Conservation (phyloP, 1,140 invertebrate species). For the Dendrolimus kikuchii region DNA sequence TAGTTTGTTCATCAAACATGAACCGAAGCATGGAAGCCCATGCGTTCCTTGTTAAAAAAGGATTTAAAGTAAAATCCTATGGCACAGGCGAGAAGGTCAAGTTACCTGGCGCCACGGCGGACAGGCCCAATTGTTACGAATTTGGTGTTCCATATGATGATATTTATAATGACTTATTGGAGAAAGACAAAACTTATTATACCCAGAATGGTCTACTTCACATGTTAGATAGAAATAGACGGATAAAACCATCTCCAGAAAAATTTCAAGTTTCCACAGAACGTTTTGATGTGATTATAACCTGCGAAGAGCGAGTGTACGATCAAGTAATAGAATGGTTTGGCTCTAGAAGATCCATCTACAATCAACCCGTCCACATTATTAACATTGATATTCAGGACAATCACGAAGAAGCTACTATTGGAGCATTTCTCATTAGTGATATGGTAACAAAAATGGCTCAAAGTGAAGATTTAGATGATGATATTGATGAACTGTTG, state of each 20-base stretch:
- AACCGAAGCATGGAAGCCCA: slow-evolving; percentile 99
- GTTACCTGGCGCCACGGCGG: slow-evolving; percentile 93
- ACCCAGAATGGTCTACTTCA: slow-evolving; percentile 99
- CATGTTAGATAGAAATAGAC: slow-evolving; percentile 97
- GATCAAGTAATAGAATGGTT: slow-evolving; percentile 92
- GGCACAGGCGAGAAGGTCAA: slow-evolving; percentile 99
- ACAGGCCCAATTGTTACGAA: slow-evolving; percentile 98
- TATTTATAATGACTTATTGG: slow-evolving; percentile 95
- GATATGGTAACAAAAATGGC: slow-evolving; percentile 94
- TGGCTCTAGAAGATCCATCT: slow-evolving; percentile 79
- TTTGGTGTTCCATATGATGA: slow-evolving; percentile 97
- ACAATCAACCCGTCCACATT: slow-evolving; percentile 93
- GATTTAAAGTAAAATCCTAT: slow-evolving; percentile 96
- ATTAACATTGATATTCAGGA: slow-evolving; percentile 99
- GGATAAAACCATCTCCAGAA: slow-evolving; percentile 96
- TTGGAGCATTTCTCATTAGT: slow-evolving; percentile 98
- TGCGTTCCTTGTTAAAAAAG: slow-evolving; percentile 96
- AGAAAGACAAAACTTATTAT: slow-evolving; percentile 93
- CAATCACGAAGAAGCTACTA: slow-evolving; percentile 99
- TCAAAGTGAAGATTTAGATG: slow-evolving; percentile 94
- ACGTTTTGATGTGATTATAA: slow-evolving; percentile 97
- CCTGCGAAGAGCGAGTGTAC: slow-evolving; percentile 98
- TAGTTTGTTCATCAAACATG: slow-evolving; percentile 99
- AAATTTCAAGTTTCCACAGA: slow-evolving; percentile 93
- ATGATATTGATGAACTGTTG: slow-evolving; percentile 97